Base-by-base conservation (phyloP, 2,888 invertebrate genomes). In the Lobophora halterata region DNA sequence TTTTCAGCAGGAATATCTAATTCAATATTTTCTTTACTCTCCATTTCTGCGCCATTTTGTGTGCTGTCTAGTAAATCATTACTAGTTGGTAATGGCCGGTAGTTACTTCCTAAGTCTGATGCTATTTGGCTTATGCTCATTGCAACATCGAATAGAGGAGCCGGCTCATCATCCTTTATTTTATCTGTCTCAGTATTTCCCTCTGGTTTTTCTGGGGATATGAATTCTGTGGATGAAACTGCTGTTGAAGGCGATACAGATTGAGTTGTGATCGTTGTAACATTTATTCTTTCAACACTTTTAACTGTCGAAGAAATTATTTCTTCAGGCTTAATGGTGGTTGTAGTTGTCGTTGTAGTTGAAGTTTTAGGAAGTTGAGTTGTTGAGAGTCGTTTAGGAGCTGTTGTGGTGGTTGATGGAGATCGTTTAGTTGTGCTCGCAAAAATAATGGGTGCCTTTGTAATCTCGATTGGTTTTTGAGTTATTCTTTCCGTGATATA, bases 51-150 rank as follows among this genome's bases (percentile, higher is more conserved):
- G 49, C 51, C 72, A 3, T 61, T 25, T 58, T 77, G 71, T 9
- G 71, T 74, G 1, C 62, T 60, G 31, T 85, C 82, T 35, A 78
- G 48, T 52, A 82, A 55, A 50, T 75, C 70, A 25, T 63, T 76
- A 1, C 74, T 57, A 8, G 83, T 82, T 21, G 83, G 79, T 13
- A 79, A 51, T 24, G 83, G 77, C 49, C 65, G 69, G 47, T 74
- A 82, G 36, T 63, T 74, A 21, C 67, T 67, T 14, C 81, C 85
- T 11, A 88, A 65, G 56, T 88, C 87, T 1, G 85, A 85, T 32
- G 88, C 85, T 52, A 88, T 88, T 71, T 88, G 87, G 50, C 86
- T 88, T 25, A 88, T 79, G 54, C 87, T 87, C 55, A 82, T 79
- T 30, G 83, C 82, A 14, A 88, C 77, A 55, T 88, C 87, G 57